Evolutionary conservation across 2,888 invertebrate species (phyloP).

Genomic region (Galerucella nymphaeae): DNA sequence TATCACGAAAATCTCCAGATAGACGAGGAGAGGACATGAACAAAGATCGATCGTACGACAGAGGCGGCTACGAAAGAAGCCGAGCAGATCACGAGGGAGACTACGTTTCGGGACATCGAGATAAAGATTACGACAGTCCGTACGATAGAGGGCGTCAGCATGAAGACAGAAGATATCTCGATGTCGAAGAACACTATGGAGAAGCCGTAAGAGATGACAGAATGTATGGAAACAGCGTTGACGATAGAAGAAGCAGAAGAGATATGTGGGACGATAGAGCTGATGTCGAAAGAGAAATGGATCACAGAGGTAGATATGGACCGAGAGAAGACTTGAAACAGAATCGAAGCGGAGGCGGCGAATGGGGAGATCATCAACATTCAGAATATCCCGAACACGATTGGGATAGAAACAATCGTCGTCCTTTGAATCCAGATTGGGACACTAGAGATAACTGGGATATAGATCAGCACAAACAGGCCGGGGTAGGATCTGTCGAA

Average conservation of each 20-base stretch:
- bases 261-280: conserved; percentile 61
- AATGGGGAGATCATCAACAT: conserved; percentile 18
- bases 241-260: conserved; percentile 59
- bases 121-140: conserved; percentile 63
- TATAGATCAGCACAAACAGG: conserved; percentile 58
- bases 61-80: conserved; percentile 55
- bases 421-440: conserved; percentile 21
- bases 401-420: conserved; percentile 18
- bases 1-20: conserved; percentile 50
- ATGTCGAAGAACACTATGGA: conserved; percentile 60
- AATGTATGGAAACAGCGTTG: conserved; percentile 60
- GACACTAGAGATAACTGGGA: conserved; percentile 59
- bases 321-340: conserved; percentile 30
- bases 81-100: conserved; percentile 59
- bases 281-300: conserved; percentile 54
- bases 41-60: conserved; percentile 49
- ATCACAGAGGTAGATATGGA: conserved; percentile 53
- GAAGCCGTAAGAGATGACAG: conserved; percentile 59
- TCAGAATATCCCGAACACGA: conserved; percentile 27
- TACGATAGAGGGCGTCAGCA: conserved; percentile 62
- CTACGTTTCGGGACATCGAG: conserved; percentile 56
- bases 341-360: conserved; percentile 25
- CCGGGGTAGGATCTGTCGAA: conserved; percentile 49
- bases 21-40: conserved; percentile 50
- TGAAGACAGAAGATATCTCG: conserved; percentile 64